Evolutionary conservation across 2,113 vertebrate species (phyloP), one percentile per base, ranked within the genome.

Genomic region (Nerophis lumbriciformis): DNA sequence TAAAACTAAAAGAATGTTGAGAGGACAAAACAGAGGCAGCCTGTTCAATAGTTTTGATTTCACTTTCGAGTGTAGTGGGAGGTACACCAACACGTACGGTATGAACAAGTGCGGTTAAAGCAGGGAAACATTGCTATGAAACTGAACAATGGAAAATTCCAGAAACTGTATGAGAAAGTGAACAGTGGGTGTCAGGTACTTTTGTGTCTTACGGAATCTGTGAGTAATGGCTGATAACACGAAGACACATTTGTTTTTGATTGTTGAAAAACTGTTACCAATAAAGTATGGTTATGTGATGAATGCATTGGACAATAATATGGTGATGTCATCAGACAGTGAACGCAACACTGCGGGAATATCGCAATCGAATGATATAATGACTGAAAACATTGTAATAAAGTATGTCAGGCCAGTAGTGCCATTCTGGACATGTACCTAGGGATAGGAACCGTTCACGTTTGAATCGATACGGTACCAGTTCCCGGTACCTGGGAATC

Each of bases 81-180:
- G 10, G 4, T 11, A 37, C 14, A 49, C 36, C 8, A 13, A n/a
- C 15, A n/a, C 51, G 49, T 64, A 15, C 28, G 10, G 11, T 14
- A 39, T 16, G 5, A 2, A 45, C 12, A 16, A 4, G 37, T 16
- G 63, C 10, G 36, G 11, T 62, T 19, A n/a, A 28, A 48, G 57
- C 70, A 76, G 21, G 66, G 70, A 73, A 68, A 76, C 51, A 12
- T 11, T 59, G 11, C 1, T 49, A 38, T 14, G 8, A 45, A 9
- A 47, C 16, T 6, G 28, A 55, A 6, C 37, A 67, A 5, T 76
- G 80, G 81, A 86, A 86, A 87, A 75, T 84, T 79, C 83, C 78
- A 66, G 5, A 59, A 21, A 52, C 7, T 56, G 14, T 12, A 21
- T 19, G 59, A 60, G 13, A 12, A 19, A 44, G n/a, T 11, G 13